These are phyloP conservation scores for Axis porcinus DNA, from an alignment of 2,113 vertebrate species.

Conservation along the genomic window DNA sequence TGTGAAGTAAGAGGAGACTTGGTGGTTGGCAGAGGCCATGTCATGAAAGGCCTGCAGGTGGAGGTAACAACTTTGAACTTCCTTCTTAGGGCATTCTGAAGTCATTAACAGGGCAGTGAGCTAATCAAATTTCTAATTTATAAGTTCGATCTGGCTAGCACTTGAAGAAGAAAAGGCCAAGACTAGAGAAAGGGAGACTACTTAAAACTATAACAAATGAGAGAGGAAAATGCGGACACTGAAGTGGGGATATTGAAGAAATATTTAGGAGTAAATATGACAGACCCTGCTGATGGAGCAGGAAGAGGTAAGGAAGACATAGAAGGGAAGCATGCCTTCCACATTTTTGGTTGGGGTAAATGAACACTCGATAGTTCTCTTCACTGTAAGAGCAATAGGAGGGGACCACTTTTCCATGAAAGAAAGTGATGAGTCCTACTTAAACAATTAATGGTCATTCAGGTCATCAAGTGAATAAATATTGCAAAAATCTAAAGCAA, in stretches of 20 bases:
- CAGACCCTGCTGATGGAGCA: background rate
- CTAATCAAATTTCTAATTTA: background rate
- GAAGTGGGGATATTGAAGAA: background rate
- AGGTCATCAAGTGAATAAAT: background rate
- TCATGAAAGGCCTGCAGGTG: fast-evolving
- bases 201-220: background rate
- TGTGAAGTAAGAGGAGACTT: background rate
- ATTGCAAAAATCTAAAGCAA: background rate
- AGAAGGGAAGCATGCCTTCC: background rate
- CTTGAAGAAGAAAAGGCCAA: background rate
- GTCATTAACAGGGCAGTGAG: background rate
- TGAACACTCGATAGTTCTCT: background rate
- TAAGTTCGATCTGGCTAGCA: background rate
- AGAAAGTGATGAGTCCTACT: background rate
- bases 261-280: background rate
- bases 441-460: background rate
- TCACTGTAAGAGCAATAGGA: background rate
- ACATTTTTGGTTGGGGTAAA: background rate
- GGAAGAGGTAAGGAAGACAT: background rate
- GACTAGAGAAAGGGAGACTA: background rate
- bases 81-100: background rate
- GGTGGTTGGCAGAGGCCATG: background rate
- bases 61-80: background rate
- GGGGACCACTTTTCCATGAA: background rate
- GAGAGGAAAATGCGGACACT: background rate